Base-by-base conservation (phyloP, 2,113 vertebrate species). In the Chaenocephalus aceratus region DNA sequence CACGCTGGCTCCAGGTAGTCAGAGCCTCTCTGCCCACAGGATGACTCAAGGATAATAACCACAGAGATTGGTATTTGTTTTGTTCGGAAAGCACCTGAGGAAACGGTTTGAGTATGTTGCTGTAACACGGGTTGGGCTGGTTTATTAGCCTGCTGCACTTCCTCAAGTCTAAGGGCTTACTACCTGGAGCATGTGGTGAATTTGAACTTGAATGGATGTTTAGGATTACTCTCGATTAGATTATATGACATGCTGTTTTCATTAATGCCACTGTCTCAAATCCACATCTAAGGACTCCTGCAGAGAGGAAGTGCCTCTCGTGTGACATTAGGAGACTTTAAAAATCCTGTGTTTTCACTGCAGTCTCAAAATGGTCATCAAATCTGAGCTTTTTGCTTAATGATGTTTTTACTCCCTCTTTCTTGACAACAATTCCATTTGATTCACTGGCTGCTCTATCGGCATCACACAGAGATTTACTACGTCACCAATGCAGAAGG, bases 151-250 rank as follows among this genome's bases (percentile, higher is more conserved):
- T 0, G 34, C 68, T 9, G 8, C 8, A 8, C 66, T 69, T 79
- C 81, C 80, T 64, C 60, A 58, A 15, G 59, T 53, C 46, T 8
- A 26, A 62, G n/a, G 51, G 14, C 45, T 61, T 5, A 36, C 54
- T 66, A 26, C 73, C 67, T 7, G 2, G 5, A 74, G 51, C 73
- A n/a, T 12, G 63, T 80, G 67, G 69, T n/a, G 65, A 83, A 68
- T 79, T 79, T 89, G 76, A 90, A 84, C 66, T 72, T 76, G 45
- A 75, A 58, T 11, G 2, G 49, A 67, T 48, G 57, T 72, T 64
- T 52, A 48, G 59, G 69, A 82, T 86, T 72, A 54, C 46, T 6
- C 5, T 41, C 7, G 53, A 52, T 73, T 12, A 10, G 72, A 66
- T 64, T 83, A 21, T 21, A 21, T 21, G 21, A 86, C 51, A 54